Evolutionary conservation across 2,113 vertebrate genomes (phyloP).

Genomic region (Gila orcuttii): DNA sequence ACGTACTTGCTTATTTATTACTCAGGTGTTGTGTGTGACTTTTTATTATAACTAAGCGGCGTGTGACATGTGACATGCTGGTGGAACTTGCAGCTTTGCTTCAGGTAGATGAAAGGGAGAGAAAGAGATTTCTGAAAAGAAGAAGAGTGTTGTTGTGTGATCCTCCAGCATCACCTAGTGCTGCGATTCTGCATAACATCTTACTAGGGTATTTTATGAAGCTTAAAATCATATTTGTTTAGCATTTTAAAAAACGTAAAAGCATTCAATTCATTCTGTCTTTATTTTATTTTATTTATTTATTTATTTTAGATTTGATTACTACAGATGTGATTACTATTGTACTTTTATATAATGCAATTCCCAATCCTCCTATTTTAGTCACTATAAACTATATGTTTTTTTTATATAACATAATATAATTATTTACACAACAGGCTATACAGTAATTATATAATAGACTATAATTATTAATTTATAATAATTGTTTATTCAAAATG

Average conservation of each 20-base stretch:
- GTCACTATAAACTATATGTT: background rate
- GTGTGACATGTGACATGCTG: constrained; percentile 74
- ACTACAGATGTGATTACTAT: too few relatives aligned
- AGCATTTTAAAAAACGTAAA: background rate
- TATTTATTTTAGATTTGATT: background rate
- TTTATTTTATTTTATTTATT: background rate
- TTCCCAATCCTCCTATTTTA: background rate
- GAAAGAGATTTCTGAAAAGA: constrained; percentile 24
- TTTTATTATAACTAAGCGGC: constrained; percentile 70
- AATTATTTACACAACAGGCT: too few relatives aligned
- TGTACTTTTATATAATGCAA: background rate
- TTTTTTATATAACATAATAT: background rate
- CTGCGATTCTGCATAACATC: constrained; percentile 63
- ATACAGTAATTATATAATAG: too few relatives aligned
- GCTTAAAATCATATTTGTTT: background rate
- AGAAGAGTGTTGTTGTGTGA: constrained; percentile 61
- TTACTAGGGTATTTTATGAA: background rate
- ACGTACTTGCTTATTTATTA: constrained; percentile 73
- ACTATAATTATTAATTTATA: background rate
- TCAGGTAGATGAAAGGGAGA: constrained; percentile 61
- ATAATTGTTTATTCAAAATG: background rate
- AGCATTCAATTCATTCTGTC: background rate
- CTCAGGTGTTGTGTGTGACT: constrained; percentile 68
- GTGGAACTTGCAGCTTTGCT: constrained; percentile 68
- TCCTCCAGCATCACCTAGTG: constrained; percentile 80